Evolutionary conservation across 2,113 vertebrate species (phyloP), one percentile per base, ranked within the genome.

Genomic region (Esox niger): DNA sequence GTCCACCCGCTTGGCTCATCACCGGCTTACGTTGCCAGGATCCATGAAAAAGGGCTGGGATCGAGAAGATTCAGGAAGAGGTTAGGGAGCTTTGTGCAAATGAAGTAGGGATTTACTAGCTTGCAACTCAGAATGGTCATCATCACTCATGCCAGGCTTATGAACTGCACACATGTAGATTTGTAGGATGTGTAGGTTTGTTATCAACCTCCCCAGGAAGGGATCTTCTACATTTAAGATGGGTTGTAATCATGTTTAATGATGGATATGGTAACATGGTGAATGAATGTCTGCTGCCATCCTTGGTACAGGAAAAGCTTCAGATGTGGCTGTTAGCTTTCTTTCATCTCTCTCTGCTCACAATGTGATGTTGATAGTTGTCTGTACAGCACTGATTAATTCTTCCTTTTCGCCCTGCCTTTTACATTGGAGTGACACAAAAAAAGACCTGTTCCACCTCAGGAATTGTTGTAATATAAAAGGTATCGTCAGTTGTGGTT

Each of bases 11-110:
- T 43, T 15, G 15, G 38, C 38, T 43, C 38, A 43, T 10, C 13
- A 15, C 38, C 17, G 11, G 15, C 38, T 56, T 0, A 32, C 1
- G 1, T 0, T 6, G 47, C 57, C 3, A n/a, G 35, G 29, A 11
- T 35, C n/a, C 62, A 21, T 0, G 70, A 64, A 65, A 49, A 59
- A 63, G 21, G 31, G 2, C 9, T 15, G 23, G 62, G 68, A 71
- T 69, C 63, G n/a, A 74, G 64, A 71, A 63, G 29, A 68, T 66
- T 6, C 35, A 15, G 25, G 1, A 23, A 21, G 68, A 65, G 64
- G 55, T 52, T 17, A 21, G 29, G 46, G 47, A 52, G 47, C 47
- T 52, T 4, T 52, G n/a, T 17, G n/a, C 15, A 52, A 23, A 52
- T 52, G 6, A 4, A 52, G 47, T 60, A 58, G 65, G 71, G 68